Evolutionary conservation across 2,888 invertebrate genomes (phyloP).

Genomic region (Dicranocentrus wangi): DNA sequence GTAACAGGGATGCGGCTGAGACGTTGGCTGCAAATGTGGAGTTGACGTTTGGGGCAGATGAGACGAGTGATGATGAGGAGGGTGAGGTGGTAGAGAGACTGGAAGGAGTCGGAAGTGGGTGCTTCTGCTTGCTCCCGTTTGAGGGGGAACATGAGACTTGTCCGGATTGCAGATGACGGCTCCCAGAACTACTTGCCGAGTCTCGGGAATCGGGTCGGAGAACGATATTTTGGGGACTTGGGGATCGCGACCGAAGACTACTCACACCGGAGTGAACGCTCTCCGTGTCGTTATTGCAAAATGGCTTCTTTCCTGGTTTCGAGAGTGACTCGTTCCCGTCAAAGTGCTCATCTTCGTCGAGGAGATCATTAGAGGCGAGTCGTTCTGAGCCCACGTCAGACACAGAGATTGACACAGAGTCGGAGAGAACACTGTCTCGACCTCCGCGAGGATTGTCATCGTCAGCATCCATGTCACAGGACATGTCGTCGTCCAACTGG

Average conservation of each 20-base stretch:
- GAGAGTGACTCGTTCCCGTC: not conserved
- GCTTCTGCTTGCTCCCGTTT: conserved; percentile 19
- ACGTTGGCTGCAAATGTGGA: conserved; percentile 41
- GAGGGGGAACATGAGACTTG: conserved; percentile 30
- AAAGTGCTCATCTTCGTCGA: conserved; percentile 51
- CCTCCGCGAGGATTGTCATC: conserved; percentile 59
- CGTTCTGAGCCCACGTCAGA: conserved; percentile 60
- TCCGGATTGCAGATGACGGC: not conserved
- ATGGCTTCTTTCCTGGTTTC: conserved; percentile 19
- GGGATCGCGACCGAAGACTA: conserved; percentile 50
- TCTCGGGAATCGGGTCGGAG: conserved; percentile 48
- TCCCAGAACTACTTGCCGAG: conserved; percentile 21
- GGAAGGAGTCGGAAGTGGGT: not conserved
- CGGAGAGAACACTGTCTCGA: conserved; percentile 66
- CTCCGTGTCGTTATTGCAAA: conserved; percentile 65
- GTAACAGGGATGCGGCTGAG: conserved; percentile 65
- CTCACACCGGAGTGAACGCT: conserved; percentile 65
- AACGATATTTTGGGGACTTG: conserved; percentile 28
- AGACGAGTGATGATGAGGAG: conserved; percentile 28
- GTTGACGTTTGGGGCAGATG: conserved; percentile 25
- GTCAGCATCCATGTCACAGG: conserved; percentile 34
- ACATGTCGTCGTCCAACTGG: conserved; percentile 41
- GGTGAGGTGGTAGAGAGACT: not conserved
- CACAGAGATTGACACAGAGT: conserved; percentile 69
- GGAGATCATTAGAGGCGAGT: conserved; percentile 49